Evolutionary conservation across 1,140 invertebrate genomes (phyloP), one percentile per base, ranked within the genome.

Genomic region (Caenorhabditis remanei): DNA sequence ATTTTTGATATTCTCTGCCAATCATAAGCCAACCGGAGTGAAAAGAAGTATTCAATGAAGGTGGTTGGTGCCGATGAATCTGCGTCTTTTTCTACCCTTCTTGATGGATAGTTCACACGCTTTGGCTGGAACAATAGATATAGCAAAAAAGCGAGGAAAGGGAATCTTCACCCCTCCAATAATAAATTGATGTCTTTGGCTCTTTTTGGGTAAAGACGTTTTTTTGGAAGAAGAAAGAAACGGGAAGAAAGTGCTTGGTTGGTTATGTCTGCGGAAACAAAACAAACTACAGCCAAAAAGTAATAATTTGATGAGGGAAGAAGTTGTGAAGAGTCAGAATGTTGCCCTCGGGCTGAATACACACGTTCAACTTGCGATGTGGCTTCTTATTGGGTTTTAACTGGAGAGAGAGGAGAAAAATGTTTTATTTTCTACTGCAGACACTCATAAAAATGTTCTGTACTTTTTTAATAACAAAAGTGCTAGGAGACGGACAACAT

Each of bases 301-400:
- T 79, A 79, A 79, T 79, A 79, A 79, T 79, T 79, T 50, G 71
- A 79, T 79, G 71, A 79, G 40, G 71, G 11, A 79, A 79, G 71
- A 79, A 79, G 71, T 79, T 79, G 46, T 79, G 71, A 79, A 79
- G 71, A 79, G 71, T 79, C 71, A 79, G 71, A 79, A 79, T 79
- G 71, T 24, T 79, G 71, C 71, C 71, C 71, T 79, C 71, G 53
- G 71, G 71, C 71, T 79, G 71, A 79, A 79, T 79, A 48, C 46
- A 79, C 71, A 79, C 71, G 71, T 79, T 79, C 71, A 79, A n/a
- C 65, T 65, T 13, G 24, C 40, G 40, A 21, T 71, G 16, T 9
- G 40, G 11, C 11, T 24, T 21, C 41, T 50, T 14, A 46, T 13
- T 11, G n/a, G 19, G 46, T 48, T 48, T 79, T 79, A 79, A 79